These are phyloP conservation scores for Aphidius gifuensis DNA, from an alignment of 1,140 invertebrate genomes.

Conservation along the genomic window DNA sequence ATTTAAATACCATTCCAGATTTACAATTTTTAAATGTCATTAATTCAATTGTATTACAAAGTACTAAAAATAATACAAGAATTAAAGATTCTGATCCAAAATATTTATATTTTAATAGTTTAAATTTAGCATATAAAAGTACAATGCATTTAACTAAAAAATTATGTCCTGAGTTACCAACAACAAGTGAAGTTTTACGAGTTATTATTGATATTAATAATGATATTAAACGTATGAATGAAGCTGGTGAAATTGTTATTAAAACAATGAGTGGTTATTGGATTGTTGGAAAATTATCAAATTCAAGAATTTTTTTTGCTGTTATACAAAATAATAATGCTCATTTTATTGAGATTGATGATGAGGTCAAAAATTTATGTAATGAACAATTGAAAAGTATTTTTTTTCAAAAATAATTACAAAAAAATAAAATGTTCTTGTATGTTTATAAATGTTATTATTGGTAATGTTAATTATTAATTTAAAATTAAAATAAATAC, in stretches of 20 bases:
- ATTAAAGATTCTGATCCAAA: conserved; percentile 59
- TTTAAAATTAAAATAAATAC: too few species aligned
- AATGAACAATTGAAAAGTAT: conserved; percentile 72
- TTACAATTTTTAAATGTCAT: conserved; percentile 66
- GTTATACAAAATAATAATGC: conserved; percentile 88
- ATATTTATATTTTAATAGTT: conserved; percentile 83
- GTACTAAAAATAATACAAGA: conserved; percentile 58
- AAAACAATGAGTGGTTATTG: conserved; percentile 88
- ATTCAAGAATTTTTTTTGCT: conserved; percentile 87
- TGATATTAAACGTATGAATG: conserved; percentile 62
- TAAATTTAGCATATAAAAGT: conserved; percentile 82
- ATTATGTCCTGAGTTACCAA: conserved; percentile 58
- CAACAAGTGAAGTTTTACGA: conserved; percentile 67
- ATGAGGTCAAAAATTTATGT: conserved; percentile 76
- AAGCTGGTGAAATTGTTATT: conserved; percentile 78
- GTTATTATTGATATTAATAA: conserved; percentile 76
- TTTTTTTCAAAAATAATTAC: conserved; percentile 66
- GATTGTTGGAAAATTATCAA: conserved; percentile 85
- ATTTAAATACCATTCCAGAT: conserved; percentile 42
- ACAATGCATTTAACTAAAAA: conserved; percentile 64
- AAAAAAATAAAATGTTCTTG: too few species aligned
- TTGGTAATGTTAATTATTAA: too few species aligned
- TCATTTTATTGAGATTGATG: conserved; percentile 85
- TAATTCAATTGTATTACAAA: conserved; percentile 72
- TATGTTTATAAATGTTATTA: too few species aligned